These are phyloP conservation scores for Proales similis DNA, from an alignment of 1,140 invertebrate genomes.

Conservation along the genomic window DNA sequence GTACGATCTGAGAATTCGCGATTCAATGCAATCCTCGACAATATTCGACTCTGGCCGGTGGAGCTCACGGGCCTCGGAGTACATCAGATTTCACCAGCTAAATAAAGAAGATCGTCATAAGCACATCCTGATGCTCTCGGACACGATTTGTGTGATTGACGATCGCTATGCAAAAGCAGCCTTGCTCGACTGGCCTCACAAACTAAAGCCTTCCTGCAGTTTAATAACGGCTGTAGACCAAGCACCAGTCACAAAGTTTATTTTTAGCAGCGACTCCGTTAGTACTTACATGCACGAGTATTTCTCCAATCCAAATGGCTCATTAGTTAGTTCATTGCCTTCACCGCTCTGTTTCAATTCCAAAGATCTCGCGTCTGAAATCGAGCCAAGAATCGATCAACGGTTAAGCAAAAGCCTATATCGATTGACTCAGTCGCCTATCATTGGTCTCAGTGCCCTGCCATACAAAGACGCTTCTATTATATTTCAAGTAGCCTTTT, in stretches of 20 bases:
- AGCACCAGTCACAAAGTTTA: neutral
- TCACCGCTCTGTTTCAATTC: too few relatives aligned
- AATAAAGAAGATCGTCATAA: constrained; percentile 5
- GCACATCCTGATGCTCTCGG: constrained; percentile 3
- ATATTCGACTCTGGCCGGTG: neutral
- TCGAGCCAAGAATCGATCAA: constrained; percentile 4
- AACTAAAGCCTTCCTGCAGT: neutral
- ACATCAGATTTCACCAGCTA: too few relatives aligned
- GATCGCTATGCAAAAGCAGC: constrained; percentile 19
- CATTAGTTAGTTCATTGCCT: too few relatives aligned
- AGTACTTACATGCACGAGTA: constrained; percentile 6
- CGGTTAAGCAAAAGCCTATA: neutral
- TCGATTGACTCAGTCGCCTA: constrained; percentile 15
- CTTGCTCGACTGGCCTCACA: constrained; percentile 26
- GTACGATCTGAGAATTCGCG: constrained; percentile 13
- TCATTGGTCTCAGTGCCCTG: constrained; percentile 10
- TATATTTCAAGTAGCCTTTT: too few relatives aligned
- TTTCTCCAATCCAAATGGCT: neutral
- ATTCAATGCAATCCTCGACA: constrained; percentile 5
- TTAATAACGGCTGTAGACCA: neutral
- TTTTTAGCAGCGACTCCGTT: constrained; percentile 10
- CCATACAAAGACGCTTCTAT: neutral
- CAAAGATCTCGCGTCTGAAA: constrained; percentile 4
- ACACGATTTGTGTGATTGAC: constrained; percentile 20
- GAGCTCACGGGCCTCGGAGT: constrained; percentile 1